Base-by-base conservation (phyloP, 2,888 invertebrate species). In the Rhimphoctona megacephalus region DNA sequence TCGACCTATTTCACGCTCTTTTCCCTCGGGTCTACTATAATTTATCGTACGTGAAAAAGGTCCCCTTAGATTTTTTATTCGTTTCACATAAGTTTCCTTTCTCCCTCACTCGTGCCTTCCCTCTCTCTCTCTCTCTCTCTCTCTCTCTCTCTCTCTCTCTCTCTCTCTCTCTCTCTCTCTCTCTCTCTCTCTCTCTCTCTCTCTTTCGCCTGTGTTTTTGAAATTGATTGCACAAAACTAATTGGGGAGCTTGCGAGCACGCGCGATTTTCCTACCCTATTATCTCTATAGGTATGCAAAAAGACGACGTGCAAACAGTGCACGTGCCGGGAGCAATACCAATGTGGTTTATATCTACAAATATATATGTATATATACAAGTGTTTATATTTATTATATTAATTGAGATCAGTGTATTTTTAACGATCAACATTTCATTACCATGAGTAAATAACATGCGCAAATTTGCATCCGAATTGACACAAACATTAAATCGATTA, bases 161-260 rank as follows among this genome's bases (percentile, higher is more conserved):
- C 49, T 49, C 49, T 49, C 49, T 49, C 49, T 49, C 49, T 49
- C 49, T 49, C 49, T 49, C 49, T 49, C 69, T 57, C 61, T 81
- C 61, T 64, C 66, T 73, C 25, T 49, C 73, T 19, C 36, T 52
- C 36, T 54, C 73, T 54, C 46, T 36, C 19, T 64, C 52, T 49
- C 33, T 22, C 49, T 17, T 49, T 46, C 64, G 49, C 22, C 33
- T 19, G n/a, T 22, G 66, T 77, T 19, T 66, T 49, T 33, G 61
- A 54, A 85, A 85, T 81, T 85, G 81, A 85, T 85, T 46, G 81
- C 39, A 69, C 84, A 86, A 86, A 81, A 61, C 86, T 84, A 86
- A 86, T 86, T 86, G 86, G 81, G 72, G 73, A 74, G 54, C 78
- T 72, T 36, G 61, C 78, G 33, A 86, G 73, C 81, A 81, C 84